A percentile compares a stretch with the other conserved stretches of the same genome.
phyloP scores from a whole-genome alignment of 2,797 vertebrate genomes.

The Ptychobarbus kaznakovi region DNA sequence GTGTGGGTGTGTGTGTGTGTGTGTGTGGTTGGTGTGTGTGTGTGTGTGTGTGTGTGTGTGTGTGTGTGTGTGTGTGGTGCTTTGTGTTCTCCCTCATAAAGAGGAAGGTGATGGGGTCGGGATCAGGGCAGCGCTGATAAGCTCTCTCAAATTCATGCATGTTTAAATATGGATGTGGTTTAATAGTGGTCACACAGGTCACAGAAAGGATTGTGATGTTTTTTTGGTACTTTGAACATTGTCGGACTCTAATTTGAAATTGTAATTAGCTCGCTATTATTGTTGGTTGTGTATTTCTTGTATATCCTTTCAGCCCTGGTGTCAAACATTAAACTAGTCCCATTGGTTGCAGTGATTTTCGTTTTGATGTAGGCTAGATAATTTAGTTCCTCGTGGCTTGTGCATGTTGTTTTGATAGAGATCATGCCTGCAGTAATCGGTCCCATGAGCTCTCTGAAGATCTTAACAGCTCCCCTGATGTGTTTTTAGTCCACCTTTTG shows the following conservation, averaged over 20 bases:
- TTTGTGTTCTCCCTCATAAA: conserved; percentile 16
- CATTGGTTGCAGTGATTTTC: not conserved
- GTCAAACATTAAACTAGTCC: conserved; percentile 1
- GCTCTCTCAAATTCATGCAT: conserved; percentile 4
- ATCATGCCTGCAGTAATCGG: conserved; percentile 37
- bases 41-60: too few relatives aligned
- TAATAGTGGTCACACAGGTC: not conserved
- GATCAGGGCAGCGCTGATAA: conserved; percentile 1
- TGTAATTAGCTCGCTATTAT: not conserved
- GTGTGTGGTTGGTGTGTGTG: too few relatives aligned
- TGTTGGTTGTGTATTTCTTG: conserved; percentile 1
- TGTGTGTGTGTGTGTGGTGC: not conserved
- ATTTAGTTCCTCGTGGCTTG: conserved; percentile 39
- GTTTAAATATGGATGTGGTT: conserved; percentile 23
- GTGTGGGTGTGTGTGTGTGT: too few relatives aligned
- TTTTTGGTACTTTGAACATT: not conserved
- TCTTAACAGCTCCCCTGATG: conserved; percentile 21
- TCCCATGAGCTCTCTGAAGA: conserved; percentile 38
- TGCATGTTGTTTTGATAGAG: conserved; percentile 46
- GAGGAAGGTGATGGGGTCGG: conserved; percentile 4
- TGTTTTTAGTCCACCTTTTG: not conserved
- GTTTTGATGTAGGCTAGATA: conserved; percentile 11
- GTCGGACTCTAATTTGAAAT: not conserved
- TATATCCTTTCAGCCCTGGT: not conserved
- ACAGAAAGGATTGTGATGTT: not conserved